These are phyloP conservation scores for Leptodactylus fallax DNA, from an alignment of 2,797 vertebrate genomes.

Conservation along the genomic window DNA sequence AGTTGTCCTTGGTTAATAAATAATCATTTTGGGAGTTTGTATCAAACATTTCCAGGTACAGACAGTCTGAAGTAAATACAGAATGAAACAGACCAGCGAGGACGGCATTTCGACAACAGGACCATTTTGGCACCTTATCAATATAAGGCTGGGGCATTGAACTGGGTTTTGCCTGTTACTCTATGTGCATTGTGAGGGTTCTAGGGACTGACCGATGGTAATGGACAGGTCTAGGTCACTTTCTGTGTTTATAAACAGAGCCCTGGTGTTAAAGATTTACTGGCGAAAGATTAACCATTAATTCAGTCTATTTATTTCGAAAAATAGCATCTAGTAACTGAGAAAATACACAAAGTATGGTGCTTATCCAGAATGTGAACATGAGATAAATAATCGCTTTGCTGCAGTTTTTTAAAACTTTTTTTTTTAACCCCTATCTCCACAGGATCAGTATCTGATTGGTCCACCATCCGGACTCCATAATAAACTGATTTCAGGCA, in stretches of 20 bases:
- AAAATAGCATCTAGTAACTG: no score
- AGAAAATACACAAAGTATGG: background rate
- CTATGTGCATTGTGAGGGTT: background rate
- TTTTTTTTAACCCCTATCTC: no score
- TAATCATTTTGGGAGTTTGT: background rate
- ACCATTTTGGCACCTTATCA: background rate
- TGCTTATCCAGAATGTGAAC: no score
- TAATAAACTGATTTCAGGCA: no score
- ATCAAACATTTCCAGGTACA: slow-evolving; percentile 3
- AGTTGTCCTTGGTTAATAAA: background rate
- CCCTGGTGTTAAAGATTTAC: slow-evolving; percentile 71
- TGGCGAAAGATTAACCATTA: slow-evolving; percentile 31
- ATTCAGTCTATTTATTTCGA: background rate
- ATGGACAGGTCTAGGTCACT: slow-evolving; percentile 69
- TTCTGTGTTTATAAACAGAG: slow-evolving; percentile 74
- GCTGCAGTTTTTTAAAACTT: no score
- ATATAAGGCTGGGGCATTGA: background rate
- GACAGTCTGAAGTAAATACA: background rate
- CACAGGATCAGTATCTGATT: no score
- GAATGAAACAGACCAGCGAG: background rate
- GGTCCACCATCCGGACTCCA: no score
- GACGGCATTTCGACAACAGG: background rate
- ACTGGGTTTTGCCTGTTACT: background rate
- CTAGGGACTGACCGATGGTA: slow-evolving; percentile 48
- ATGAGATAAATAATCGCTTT: no score